These are phyloP conservation scores for Euleptes europaea DNA, from an alignment of 2,113 vertebrate genomes.

Conservation along the genomic window DNA sequence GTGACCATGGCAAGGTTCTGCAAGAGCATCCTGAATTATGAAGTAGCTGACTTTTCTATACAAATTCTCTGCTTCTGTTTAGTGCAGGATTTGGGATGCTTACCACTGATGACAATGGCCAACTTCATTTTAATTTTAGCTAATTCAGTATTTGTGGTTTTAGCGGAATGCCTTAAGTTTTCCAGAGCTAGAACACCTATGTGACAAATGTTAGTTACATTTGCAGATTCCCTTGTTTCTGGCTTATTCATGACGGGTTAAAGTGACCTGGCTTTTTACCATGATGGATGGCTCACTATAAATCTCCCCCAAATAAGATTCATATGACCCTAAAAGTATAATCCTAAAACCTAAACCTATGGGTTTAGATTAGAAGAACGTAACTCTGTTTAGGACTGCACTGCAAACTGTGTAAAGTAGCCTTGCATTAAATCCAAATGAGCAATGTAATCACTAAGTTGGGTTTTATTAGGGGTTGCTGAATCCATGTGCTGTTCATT, in stretches of 20 bases:
- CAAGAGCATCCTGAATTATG: constrained; percentile 20
- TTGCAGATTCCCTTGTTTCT: neutral
- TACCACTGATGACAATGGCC: neutral
- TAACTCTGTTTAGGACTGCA: too few relatives aligned
- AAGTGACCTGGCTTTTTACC: neutral
- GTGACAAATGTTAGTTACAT: neutral
- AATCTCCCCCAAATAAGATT: too few relatives aligned
- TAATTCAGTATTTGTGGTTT: neutral
- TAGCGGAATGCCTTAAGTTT: neutral
- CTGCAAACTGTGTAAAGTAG: neutral
- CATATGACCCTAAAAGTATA: too few relatives aligned
- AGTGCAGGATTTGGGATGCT: neutral
- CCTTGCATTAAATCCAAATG: neutral
- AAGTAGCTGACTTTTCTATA: neutral
- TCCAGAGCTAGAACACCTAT: fast-evolving
- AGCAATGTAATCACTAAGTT: neutral
- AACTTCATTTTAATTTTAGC: neutral
- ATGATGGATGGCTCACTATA: too few relatives aligned
- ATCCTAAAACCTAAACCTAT: too few relatives aligned
- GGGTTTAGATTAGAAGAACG: too few relatives aligned
- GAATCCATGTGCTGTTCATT: neutral
- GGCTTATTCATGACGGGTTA: neutral
- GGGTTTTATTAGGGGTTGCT: too few relatives aligned
- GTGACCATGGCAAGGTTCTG: neutral
- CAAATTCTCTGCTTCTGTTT: neutral